These are phyloP conservation scores for Gasterosteus nipponicus DNA, from an alignment of 2,113 vertebrate genomes.

Conservation along the genomic window DNA sequence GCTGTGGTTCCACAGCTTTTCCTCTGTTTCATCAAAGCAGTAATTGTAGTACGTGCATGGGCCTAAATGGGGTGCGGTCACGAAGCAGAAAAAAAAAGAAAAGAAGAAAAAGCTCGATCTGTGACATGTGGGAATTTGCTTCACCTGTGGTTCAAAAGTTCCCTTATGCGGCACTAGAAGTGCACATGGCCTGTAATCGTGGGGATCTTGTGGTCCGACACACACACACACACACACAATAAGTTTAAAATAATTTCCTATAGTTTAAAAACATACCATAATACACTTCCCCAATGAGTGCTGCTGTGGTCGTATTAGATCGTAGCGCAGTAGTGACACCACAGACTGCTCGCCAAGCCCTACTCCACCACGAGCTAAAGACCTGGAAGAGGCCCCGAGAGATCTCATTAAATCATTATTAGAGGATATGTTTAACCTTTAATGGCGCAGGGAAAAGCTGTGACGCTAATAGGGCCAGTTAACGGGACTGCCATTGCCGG, in stretches of 20 bases:
- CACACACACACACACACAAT: constrained; percentile 23
- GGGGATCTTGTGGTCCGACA: constrained; percentile 43
- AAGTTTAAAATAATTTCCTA: constrained; percentile 29
- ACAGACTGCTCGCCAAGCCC: constrained; percentile 35
- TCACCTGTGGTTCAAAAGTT: constrained; percentile 73
- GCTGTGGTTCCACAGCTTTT: constrained; percentile 33
- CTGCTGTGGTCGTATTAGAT: constrained; percentile 59
- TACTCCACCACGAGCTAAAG: constrained; percentile 29
- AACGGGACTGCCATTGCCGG: constrained; percentile 30
- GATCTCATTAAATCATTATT: constrained; percentile 59
- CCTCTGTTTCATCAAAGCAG: constrained; percentile 44
- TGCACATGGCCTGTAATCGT: constrained; percentile 51
- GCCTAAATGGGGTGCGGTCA: constrained; percentile 61
- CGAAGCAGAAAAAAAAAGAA: not conserved
- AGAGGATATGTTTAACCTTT: constrained; percentile 62
- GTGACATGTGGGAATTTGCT: constrained; percentile 69
- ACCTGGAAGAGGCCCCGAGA: constrained; percentile 39
- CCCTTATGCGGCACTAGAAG: constrained; percentile 7
- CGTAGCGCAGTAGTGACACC: constrained; percentile 42
- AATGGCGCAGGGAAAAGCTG: constrained; percentile 40
- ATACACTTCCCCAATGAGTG: constrained; percentile 33
- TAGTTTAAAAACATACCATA: constrained; percentile 48
- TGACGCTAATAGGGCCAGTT: constrained; percentile 43
- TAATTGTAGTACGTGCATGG: constrained; percentile 55
- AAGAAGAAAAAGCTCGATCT: constrained; percentile 34